A percentile compares a stretch with the other conserved stretches of the same genome.
Evolutionary conservation across 1,140 invertebrate species (phyloP).

Genomic region (Mycetomoellerius zeteki): DNA sequence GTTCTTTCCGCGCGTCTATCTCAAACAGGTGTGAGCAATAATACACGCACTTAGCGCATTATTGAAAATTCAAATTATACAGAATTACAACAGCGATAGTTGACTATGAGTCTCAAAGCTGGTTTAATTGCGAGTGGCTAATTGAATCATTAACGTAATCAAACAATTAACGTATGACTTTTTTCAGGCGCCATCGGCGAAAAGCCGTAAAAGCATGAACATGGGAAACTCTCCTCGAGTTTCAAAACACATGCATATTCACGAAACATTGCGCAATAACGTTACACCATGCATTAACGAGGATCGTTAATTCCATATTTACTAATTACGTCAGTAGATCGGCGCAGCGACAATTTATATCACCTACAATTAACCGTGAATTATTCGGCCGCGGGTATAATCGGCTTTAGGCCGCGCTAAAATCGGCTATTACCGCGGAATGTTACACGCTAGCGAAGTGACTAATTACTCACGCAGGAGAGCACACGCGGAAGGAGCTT

Average conservation of each 20-base stretch:
- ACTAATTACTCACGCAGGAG: conserved; percentile 46
- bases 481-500: conserved; percentile 26
- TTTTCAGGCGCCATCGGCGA: conserved; percentile 28
- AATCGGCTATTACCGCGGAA: conserved; percentile 57
- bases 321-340: conserved; percentile 65
- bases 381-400: conserved; percentile 55
- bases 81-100: neutral
- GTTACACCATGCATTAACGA: conserved; percentile 37
- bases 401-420: conserved; percentile 51
- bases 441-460: conserved; percentile 41
- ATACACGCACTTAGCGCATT: neutral
- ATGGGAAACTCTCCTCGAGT: conserved; percentile 38
- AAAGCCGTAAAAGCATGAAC: conserved; percentile 48
- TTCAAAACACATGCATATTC: conserved; percentile 52
- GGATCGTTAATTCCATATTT: conserved; percentile 64
- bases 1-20: neutral
- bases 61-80: conserved; percentile 38
- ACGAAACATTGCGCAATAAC: conserved; percentile 47
- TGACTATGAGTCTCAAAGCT: conserved; percentile 43
- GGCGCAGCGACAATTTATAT: conserved; percentile 56
- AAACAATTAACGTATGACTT: conserved; percentile 56
- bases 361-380: conserved; percentile 62
- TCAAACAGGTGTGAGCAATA: neutral
- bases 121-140: conserved; percentile 35
- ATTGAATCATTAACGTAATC: conserved; percentile 59